Base-by-base conservation (phyloP, 2,113 vertebrate genomes). In the Thunnus maccoyii region DNA sequence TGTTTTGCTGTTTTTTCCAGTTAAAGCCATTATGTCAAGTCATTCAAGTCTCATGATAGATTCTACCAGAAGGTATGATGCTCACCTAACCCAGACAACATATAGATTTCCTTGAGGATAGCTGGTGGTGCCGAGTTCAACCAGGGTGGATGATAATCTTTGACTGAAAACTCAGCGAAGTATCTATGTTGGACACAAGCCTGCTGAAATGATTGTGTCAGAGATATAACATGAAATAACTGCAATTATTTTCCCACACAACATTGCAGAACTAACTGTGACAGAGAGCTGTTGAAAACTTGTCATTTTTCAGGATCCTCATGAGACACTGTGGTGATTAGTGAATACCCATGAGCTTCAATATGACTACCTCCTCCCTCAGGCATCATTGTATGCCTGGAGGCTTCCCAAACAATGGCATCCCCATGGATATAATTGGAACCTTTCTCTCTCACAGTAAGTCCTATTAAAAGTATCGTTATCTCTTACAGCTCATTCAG, bases 341-440 rank as follows among this genome's bases (percentile, higher is more conserved):
- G 69, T 71, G 76, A 87, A 81, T 72, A 71, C 87, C 82, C 89
- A 81, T 61, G 80, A 86, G 90, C 62, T 78, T 91, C 72, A 83
- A 50, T 69, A 60, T 76, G 65, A 88, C 74, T 79, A 36, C 47
- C 73, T 86, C 79, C 70, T 90, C 88, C 86, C 80, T 71, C 18
- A 63, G 81, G 89, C 84, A 77, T 68, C 63, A 58, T 47, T 83
- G 63, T 82, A 82, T 69, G 89, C 89, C 86, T 82, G 76, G 76
- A 87, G 84, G 84, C 81, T 74, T 89, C 57, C 85, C 76, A 84
- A 86, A 89, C 78, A 91, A 87, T 90, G 36, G 58, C 58, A 64
- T 89, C 79, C 72, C 83, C 30, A n/a, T 72, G 76, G 88, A 86
- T 78, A 13, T 84, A 87, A 91, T 87, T 86, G 86, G 57, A 90